Conservation (phyloP, 2,113 vertebrate genomes). For the Aspidoscelis tigris region DNA sequence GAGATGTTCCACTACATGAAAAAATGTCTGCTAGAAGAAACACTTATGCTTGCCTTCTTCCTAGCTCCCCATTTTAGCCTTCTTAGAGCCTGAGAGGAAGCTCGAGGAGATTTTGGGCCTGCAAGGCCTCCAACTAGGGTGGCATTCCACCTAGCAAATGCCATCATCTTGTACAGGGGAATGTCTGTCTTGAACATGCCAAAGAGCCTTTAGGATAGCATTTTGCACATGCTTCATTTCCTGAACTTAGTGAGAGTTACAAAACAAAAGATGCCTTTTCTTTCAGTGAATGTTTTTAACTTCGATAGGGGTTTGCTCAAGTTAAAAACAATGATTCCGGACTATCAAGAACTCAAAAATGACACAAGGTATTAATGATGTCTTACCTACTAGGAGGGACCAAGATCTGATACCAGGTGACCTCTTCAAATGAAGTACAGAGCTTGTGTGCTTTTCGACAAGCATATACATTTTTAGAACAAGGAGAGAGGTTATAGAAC, state of each 20-base stretch:
- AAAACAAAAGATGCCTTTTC: background rate
- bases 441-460: constrained; percentile 81
- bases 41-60: no score
- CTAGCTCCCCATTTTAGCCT: no score
- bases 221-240: no score
- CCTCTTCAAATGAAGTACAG: constrained; percentile 87
- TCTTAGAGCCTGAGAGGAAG: no score
- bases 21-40: no score
- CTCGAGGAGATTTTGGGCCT: no score
- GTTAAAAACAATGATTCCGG: background rate
- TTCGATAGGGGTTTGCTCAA: background rate
- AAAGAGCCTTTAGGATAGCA: no score
- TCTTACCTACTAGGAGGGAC: constrained; percentile 92
- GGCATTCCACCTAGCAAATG: no score
- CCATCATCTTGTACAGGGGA: no score
- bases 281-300: background rate
- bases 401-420: constrained; percentile 93
- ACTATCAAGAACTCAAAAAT: background rate
- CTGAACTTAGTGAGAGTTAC: background rate
- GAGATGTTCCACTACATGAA: no score
- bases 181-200: no score
- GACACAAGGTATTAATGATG: background rate
- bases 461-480: constrained; percentile 89
- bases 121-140: no score
- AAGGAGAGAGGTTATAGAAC: background rate